Percentiles rank a stretch among this genome's conserved stretches.
Evolutionary conservation across 1,140 invertebrate genomes (phyloP).

Genomic region (Monochamus saltuarius): DNA sequence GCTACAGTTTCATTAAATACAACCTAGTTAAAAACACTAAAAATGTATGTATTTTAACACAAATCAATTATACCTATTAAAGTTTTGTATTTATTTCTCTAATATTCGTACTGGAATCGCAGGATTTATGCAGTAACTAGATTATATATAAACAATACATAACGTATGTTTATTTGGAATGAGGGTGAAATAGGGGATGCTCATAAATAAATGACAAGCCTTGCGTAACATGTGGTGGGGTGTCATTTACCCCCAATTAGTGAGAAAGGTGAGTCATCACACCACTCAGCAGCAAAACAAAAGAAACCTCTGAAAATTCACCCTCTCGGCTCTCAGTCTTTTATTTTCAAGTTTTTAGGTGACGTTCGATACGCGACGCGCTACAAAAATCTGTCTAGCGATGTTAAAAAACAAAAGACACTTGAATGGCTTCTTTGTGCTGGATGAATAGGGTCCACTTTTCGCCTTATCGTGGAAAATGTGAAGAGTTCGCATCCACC

Average conservation of each 20-base stretch:
- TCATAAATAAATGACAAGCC: neutral
- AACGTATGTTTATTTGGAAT: too few relatives aligned
- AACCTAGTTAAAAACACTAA: too few relatives aligned
- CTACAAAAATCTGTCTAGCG: conserved; percentile 2
- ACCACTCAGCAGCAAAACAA: neutral
- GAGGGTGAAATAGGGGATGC: conserved; percentile 6
- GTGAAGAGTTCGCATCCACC: conserved; percentile 8
- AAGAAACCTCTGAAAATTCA: conserved; percentile 18
- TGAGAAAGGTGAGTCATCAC: conserved; percentile 25
- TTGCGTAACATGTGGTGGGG: neutral
- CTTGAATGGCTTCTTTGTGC: conserved; percentile 23
- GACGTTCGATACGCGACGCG: conserved; percentile 20
- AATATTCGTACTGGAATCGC: too few relatives aligned
- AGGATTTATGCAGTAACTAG: too few relatives aligned
- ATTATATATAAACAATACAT: too few relatives aligned
- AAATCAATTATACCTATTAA: too few relatives aligned
- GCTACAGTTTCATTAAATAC: neutral
- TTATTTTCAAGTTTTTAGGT: conserved; percentile 7
- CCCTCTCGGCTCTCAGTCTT: conserved; percentile 13
- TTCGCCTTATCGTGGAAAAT: conserved; percentile 11
- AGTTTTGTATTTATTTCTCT: too few relatives aligned
- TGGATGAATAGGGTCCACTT: conserved; percentile 11
- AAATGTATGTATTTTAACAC: too few relatives aligned
- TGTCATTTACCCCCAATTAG: conserved; percentile 1
- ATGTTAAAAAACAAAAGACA: conserved; percentile 26